Evolutionary conservation across 2,113 vertebrate species (phyloP).

Genomic region (Phyllopteryx taeniolatus): DNA sequence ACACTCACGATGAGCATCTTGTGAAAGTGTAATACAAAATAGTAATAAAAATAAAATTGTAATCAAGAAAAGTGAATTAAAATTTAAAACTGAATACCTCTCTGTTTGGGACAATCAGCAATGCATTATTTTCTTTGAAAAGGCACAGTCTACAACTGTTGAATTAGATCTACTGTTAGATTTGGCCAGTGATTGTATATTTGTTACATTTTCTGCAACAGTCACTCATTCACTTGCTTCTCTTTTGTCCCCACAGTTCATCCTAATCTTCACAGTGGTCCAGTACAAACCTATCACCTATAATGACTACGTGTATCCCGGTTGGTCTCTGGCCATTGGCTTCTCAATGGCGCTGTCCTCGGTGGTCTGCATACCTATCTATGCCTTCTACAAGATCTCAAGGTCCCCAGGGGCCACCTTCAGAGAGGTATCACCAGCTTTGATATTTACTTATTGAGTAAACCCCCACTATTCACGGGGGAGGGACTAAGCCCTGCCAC

Average conservation of each 20-base stretch:
- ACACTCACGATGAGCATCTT: too few relatives aligned
- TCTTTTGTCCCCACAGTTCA: conserved; percentile 78
- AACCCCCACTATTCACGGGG: background rate
- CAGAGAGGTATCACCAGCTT: conserved; percentile 76
- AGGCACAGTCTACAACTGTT: too few relatives aligned
- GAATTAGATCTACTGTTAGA: too few relatives aligned
- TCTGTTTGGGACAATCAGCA: too few relatives aligned
- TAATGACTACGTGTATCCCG: conserved; percentile 88
- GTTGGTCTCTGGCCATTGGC: conserved; percentile 89
- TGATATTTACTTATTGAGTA: background rate
- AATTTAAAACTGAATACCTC: too few relatives aligned
- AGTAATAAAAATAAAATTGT: too few relatives aligned
- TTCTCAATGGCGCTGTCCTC: conserved; percentile 95
- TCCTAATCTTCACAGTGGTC: conserved; percentile 96
- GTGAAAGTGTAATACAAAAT: too few relatives aligned
- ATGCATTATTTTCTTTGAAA: too few relatives aligned
- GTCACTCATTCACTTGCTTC: background rate
- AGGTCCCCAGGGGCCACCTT: conserved; percentile 85
- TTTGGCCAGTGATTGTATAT: background rate
- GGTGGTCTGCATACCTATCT: conserved; percentile 92
- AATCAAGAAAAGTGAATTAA: too few relatives aligned
- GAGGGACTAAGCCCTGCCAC: too few relatives aligned
- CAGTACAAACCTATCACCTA: conserved; percentile 96
- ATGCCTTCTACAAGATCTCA: conserved; percentile 86
- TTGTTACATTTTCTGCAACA: background rate